Percentiles rank a stretch among this genome's conserved stretches.
These are phyloP conservation scores for Carpatolechia fugitivella DNA, from an alignment of 2,888 invertebrate species.

Conservation along the genomic window DNA sequence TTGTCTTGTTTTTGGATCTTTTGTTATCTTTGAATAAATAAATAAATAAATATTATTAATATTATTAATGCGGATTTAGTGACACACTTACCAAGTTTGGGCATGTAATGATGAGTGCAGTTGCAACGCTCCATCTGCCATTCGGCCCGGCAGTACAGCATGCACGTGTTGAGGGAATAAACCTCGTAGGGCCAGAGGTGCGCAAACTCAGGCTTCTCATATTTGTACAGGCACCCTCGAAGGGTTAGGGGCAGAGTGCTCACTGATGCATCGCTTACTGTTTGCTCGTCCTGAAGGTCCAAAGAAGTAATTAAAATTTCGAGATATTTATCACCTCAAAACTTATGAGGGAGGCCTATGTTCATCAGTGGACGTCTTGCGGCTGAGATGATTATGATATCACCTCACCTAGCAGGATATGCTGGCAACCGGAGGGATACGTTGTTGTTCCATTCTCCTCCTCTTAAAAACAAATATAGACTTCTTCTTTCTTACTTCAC, in stretches of 20 bases:
- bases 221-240: slow-evolving; percentile 77
- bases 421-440: too few species aligned
- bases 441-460: too few species aligned
- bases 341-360: too few species aligned
- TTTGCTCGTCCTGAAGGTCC: slow-evolving; percentile 81
- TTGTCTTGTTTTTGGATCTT: too few species aligned
- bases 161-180: slow-evolving; percentile 81
- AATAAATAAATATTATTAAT: too few species aligned
- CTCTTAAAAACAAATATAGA: too few species aligned
- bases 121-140: slow-evolving; percentile 77
- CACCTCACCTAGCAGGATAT: too few species aligned
- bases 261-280: slow-evolving; percentile 79
- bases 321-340: background rate
- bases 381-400: too few species aligned
- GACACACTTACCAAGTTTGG: slow-evolving; percentile 70
- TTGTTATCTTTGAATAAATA: too few species aligned
- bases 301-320: background rate
- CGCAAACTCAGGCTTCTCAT: slow-evolving; percentile 68
- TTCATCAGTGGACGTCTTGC: too few species aligned
- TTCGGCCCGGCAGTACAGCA: slow-evolving; percentile 78
- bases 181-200: slow-evolving; percentile 64
- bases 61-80: too few species aligned
- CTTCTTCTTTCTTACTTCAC: too few species aligned
- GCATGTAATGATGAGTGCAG: slow-evolving; percentile 82
- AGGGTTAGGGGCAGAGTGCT: slow-evolving; percentile 61